These are phyloP conservation scores for Piaya cayana DNA, from an alignment of 2,113 vertebrate species.

Conservation along the genomic window DNA sequence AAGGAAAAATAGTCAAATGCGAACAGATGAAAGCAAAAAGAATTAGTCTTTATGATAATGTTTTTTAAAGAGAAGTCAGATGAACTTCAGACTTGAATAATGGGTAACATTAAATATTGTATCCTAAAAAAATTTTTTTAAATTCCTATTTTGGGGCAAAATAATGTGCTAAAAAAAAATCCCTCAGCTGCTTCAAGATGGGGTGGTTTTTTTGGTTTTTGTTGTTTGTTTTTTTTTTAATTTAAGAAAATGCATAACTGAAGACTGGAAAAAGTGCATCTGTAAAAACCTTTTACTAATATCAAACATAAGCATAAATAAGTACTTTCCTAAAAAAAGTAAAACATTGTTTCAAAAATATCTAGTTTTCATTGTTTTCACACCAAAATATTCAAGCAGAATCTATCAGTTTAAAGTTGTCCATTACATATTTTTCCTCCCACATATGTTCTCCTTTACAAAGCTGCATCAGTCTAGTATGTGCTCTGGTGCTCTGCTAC, in stretches of 20 bases:
- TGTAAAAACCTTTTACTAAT: not conserved
- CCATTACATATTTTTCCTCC: not conserved
- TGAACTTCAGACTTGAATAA: not conserved
- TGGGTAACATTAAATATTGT: not conserved
- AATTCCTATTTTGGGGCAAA: not conserved
- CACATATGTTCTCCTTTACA: not conserved
- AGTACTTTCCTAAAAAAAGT: not conserved
- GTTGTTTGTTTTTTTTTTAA: not conserved
- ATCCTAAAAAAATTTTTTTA: too few species aligned
- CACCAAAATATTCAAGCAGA: not conserved
- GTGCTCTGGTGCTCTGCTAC: not conserved
- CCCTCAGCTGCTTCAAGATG: not conserved
- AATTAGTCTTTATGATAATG: not conserved
- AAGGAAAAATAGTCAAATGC: not conserved
- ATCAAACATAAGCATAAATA: not conserved
- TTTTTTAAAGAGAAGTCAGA: not conserved
- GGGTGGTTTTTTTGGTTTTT: not conserved
- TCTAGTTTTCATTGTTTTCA: not conserved
- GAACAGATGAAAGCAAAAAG: not conserved
- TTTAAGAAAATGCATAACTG: conserved; percentile 10
- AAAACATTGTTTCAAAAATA: not conserved
- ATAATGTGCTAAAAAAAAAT: not conserved
- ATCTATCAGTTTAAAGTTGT: not conserved
- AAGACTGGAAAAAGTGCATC: not conserved
- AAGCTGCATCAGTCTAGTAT: not conserved